Conservation (phyloP, 2,888 invertebrate species). For the Andrena camellia region DNA sequence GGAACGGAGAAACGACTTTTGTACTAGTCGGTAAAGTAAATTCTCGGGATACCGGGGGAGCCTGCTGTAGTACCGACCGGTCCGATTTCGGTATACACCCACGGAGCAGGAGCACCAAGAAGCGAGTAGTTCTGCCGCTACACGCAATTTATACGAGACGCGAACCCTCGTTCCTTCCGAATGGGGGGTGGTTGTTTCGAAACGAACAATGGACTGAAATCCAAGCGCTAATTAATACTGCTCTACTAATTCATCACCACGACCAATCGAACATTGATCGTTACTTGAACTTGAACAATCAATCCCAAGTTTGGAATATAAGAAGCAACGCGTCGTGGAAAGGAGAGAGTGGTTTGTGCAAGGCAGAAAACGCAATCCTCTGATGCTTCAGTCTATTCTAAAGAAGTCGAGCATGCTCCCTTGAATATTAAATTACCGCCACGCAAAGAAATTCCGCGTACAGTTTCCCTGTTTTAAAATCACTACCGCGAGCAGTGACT, state of each 20-base stretch:
- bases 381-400: not conserved
- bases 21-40: constrained; percentile 38
- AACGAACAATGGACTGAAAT: not conserved
- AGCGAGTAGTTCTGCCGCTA: constrained; percentile 14
- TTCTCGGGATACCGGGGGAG: not conserved
- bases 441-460: not conserved
- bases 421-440: constrained; percentile 46
- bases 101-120: not conserved
- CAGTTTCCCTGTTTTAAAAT: constrained; percentile 17
- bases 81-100: constrained; percentile 31
- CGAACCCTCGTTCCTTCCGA: not conserved
- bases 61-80: constrained; percentile 52
- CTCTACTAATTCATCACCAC: no score
- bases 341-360: not conserved
- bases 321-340: not conserved
- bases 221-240: no score
- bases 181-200: not conserved
- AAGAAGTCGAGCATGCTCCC: not conserved
- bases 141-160: not conserved
- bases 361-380: not conserved
- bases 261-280: not conserved
- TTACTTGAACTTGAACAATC: no score
- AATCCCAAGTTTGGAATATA: not conserved
- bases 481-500: constrained; percentile 2
- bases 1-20: constrained; percentile 7